Base-by-base conservation (phyloP, 2,888 invertebrate species). In the Hyposoter dolosus region DNA sequence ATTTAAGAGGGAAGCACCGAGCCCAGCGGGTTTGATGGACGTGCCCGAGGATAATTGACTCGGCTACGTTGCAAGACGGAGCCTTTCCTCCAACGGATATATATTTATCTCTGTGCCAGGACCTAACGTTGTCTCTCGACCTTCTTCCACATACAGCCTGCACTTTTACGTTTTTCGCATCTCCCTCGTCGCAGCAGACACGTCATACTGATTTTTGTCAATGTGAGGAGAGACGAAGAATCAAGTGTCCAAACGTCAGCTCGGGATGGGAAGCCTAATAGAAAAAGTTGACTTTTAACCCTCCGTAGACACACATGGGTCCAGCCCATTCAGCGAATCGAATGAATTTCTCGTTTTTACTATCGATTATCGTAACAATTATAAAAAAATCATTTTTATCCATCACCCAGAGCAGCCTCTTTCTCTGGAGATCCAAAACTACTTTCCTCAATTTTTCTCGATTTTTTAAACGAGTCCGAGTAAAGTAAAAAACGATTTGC, bases 41-140 rank as follows among this genome's bases (percentile, higher is more conserved):
- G 78, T 77, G 77, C 82, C 68, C 68, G 78, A 69, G 71, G 78
- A 78, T 85, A 85, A 85, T 85, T 85, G 85, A 85, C 78, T 85
- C 82, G 69, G 69, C 50, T 60, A 69, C 32, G 45, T 28, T 23
- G 28, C 19, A 56, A 78, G 50, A 77, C 17, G 23, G 23, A 63
- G 19, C 28, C 50, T 45, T 40, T 35, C 3, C 19, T n/a, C n/a
- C 63, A 17, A 65, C 32, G n/a, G 43, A 40, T 60, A 60, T 60
- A 32, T 28, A 28, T 68, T 35, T 77, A 17, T 68, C n/a, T 71
- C 28, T 75, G 17, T 69, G 71, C 74, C 60, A 43, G 28, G 68
- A 63, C 40, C 74, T 32, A 5, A 43, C 63, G 63, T 78, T 84
- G 77, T 77, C 77, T 81, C 77, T 77, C 68, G 47, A 60, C 78